Conservation (phyloP, 2,113 vertebrate genomes). For the Cercopithecus mona region DNA sequence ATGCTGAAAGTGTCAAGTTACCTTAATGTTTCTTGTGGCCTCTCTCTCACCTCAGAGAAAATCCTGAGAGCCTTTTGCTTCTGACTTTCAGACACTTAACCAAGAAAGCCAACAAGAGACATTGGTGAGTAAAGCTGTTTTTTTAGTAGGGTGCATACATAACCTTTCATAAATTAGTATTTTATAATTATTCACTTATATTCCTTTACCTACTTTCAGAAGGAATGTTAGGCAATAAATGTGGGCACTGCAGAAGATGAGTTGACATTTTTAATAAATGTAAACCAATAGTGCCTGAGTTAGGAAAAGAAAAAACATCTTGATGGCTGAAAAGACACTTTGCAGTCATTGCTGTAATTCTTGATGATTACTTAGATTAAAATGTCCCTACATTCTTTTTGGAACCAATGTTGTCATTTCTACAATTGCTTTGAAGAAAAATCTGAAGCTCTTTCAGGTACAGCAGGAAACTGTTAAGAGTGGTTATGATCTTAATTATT, state of each 20-base stretch:
- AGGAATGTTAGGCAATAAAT: neutral
- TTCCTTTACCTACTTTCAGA: neutral
- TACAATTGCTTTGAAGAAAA: neutral
- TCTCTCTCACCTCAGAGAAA: neutral
- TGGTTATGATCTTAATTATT: neutral
- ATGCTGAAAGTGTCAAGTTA: neutral
- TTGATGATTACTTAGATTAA: neutral
- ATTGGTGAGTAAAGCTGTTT: neutral
- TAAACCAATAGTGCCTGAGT: neutral
- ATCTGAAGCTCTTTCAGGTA: neutral
- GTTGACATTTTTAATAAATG: conserved; percentile 2
- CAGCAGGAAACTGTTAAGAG: neutral
- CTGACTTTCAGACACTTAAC: neutral
- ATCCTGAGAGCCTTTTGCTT: neutral
- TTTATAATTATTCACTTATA: neutral
- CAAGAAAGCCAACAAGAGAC: neutral
- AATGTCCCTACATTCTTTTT: neutral
- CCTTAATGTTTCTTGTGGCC: neutral
- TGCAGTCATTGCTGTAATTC: neutral
- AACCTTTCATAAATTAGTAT: neutral
- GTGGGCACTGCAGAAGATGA: neutral
- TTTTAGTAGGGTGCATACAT: neutral
- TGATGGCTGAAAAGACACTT: neutral
- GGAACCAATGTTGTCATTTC: neutral
- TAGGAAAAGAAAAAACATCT: neutral